Conservation (phyloP, 1,140 invertebrate genomes). For the Drosophila bocqueti region DNA sequence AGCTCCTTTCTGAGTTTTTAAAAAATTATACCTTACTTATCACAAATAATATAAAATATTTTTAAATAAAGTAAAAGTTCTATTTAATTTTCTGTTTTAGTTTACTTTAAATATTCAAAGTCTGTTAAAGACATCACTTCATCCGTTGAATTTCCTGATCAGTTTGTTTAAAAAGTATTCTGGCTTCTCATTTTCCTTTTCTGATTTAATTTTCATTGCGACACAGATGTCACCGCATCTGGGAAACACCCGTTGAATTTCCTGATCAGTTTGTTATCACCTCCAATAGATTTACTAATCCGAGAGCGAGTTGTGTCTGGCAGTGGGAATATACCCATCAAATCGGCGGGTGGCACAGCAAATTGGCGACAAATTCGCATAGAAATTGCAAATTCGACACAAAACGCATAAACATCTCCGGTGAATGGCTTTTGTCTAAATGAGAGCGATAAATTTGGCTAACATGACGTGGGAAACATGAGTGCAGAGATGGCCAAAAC, state of each 20-base stretch:
- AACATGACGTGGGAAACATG: constrained; percentile 75
- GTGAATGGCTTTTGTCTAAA: constrained; percentile 58
- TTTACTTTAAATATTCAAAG: too few species aligned
- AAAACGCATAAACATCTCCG: constrained; percentile 53
- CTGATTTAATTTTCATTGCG: neutral
- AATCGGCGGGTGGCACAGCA: constrained; percentile 25
- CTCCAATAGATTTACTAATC: neutral
- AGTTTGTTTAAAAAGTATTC: too few species aligned
- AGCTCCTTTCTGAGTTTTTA: neutral
- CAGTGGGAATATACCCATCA: constrained; percentile 25
- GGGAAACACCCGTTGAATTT: constrained; percentile 4
- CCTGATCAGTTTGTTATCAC: constrained; percentile 12
- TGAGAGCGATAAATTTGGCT: constrained; percentile 64
- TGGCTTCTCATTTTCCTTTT: too few species aligned
- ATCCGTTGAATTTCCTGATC: too few species aligned
- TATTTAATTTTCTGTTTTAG: too few species aligned
- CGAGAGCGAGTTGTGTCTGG: neutral
- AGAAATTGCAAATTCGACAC: constrained; percentile 28
- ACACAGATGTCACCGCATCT: neutral
- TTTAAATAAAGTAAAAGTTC: too few species aligned
- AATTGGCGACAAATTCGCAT: constrained; percentile 50
- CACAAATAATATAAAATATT: too few species aligned
- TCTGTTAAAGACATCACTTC: too few species aligned
- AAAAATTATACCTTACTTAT: neutral
- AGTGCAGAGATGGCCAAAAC: constrained; percentile 42